phyloP scores from a whole-genome alignment of 1,140 invertebrate species.

The Contarinia nasturtii region DNA sequence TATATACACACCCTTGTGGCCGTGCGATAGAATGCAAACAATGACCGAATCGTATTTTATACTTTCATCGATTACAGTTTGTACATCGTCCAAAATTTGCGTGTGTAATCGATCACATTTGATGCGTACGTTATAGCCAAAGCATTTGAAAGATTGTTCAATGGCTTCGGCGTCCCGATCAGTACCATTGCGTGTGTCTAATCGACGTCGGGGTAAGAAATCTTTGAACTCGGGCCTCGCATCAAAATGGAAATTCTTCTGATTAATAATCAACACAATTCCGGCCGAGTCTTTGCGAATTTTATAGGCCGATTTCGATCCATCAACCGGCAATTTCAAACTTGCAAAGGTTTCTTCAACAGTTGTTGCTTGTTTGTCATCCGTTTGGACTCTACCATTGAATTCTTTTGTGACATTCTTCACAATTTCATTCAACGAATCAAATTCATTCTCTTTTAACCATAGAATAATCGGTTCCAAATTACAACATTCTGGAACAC shows the following conservation, averaged over 20 bases:
- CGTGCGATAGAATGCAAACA: slow-evolving; percentile 19
- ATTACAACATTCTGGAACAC: neutral
- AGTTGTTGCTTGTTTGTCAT: neutral
- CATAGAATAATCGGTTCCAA: slow-evolving; percentile 9
- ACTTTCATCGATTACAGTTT: slow-evolving; percentile 9
- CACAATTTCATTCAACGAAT: slow-evolving; percentile 11
- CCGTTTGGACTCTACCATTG: neutral
- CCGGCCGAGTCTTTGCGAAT: slow-evolving; percentile 11
- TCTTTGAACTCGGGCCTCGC: slow-evolving; percentile 5
- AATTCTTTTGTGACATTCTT: slow-evolving; percentile 2
- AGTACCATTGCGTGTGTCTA: slow-evolving; percentile 12
- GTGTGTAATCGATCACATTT: slow-evolving; percentile 13
- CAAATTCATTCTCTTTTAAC: slow-evolving; percentile 8
- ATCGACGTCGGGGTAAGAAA: slow-evolving; percentile 2
- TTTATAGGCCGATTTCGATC: slow-evolving; percentile 2
- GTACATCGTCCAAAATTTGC: slow-evolving; percentile 10
- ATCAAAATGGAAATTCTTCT: slow-evolving; percentile 11
- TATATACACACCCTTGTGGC: slow-evolving; percentile 13
- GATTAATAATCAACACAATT: slow-evolving; percentile 18
- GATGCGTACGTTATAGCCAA: slow-evolving; percentile 13
- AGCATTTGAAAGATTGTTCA: slow-evolving; percentile 9
- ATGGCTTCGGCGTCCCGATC: slow-evolving; percentile 12
- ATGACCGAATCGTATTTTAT: slow-evolving; percentile 14
- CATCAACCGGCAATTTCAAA: neutral
- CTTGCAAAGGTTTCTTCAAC: slow-evolving; percentile 1